Conservation (phyloP, 30 jellyfish, hydroid and myxozoan species). For the Turritopsis dohrnii region DNA sequence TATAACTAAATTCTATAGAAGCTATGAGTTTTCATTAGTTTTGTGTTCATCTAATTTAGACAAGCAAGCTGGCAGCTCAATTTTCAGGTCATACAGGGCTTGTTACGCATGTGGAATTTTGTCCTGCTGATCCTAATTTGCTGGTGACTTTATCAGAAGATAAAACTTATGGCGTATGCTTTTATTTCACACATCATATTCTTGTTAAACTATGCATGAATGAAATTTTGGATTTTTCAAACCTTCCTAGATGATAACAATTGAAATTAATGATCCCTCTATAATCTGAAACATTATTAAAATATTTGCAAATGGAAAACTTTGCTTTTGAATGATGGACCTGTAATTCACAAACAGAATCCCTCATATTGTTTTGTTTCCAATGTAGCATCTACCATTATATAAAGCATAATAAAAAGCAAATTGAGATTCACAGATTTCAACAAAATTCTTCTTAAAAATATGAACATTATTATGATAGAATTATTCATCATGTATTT, state of each 20-base stretch:
- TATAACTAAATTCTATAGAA: not conserved
- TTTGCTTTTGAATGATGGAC: no score
- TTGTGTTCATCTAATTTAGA: constrained; percentile 37
- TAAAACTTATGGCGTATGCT: constrained; percentile 50
- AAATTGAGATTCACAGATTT: no score
- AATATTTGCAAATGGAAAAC: no score
- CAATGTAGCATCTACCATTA: no score
- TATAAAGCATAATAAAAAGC: no score
- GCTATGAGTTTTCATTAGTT: not conserved
- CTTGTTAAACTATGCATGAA: not conserved
- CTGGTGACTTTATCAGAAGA: constrained; percentile 62
- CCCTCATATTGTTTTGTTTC: no score
- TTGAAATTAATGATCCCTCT: no score
- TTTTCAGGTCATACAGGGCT: constrained; percentile 45
- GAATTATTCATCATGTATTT: no score
- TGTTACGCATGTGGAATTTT: constrained; percentile 47
- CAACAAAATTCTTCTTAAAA: no score
- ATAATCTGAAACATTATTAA: no score
- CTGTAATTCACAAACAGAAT: no score
- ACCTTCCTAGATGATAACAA: not conserved
- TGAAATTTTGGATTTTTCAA: not conserved
- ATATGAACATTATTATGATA: no score
- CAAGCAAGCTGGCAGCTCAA: constrained; percentile 46
- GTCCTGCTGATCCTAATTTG: constrained; percentile 47
- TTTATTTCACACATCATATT: not conserved